Conservation (phyloP, 1,140 invertebrate genomes). For the Cydia fagiglandana region DNA sequence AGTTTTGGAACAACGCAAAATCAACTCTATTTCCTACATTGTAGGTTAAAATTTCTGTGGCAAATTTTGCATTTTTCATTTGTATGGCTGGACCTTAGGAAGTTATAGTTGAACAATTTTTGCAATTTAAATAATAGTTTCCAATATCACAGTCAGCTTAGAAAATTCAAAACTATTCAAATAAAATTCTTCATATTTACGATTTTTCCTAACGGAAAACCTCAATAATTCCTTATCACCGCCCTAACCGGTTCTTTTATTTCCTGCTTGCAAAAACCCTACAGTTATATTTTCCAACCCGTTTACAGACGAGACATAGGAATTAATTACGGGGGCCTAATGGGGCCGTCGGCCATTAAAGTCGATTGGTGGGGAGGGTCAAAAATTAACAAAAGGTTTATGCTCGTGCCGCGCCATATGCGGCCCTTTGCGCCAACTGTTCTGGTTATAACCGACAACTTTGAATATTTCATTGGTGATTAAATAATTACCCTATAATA, state of each 20-base stretch:
- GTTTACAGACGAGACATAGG: constrained; percentile 6
- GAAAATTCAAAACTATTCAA: no score
- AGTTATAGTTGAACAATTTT: no score
- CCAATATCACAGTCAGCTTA: no score
- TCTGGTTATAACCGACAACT: constrained; percentile 12
- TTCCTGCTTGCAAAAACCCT: constrained; percentile 11
- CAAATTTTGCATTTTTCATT: no score
- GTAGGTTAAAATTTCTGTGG: no score
- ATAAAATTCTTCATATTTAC: no score
- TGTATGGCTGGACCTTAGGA: no score
- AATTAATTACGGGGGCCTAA: constrained; percentile 27
- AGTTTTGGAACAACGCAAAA: no score
- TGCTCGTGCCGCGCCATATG: background rate
- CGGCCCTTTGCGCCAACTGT: constrained; percentile 18
- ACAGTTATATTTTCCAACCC: constrained; percentile 11
- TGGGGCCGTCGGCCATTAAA: constrained; percentile 19
- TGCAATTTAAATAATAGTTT: no score
- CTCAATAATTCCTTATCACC: background rate
- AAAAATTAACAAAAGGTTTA: constrained; percentile 32
- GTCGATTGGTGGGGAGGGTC: constrained; percentile 23
- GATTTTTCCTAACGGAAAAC: background rate
- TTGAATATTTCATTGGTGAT: constrained; percentile 28
- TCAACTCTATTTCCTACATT: no score
- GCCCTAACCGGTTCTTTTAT: background rate
- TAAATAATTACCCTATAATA: constrained; percentile 7